These are phyloP conservation scores for Mustela lutreola DNA, from an alignment of 2,113 vertebrate species.

Conservation along the genomic window DNA sequence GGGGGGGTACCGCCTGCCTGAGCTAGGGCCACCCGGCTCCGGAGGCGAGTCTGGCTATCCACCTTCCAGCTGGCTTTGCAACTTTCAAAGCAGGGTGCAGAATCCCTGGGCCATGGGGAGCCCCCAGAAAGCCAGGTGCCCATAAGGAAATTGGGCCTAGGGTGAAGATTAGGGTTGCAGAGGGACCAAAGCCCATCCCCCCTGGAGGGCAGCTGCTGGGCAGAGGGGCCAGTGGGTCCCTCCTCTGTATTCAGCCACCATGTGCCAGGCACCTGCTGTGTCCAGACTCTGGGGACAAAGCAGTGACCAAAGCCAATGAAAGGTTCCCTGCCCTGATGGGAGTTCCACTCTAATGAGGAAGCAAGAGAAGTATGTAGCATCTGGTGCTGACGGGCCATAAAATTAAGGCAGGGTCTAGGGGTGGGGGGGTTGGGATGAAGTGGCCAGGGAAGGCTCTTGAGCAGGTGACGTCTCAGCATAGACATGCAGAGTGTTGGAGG, in stretches of 20 bases:
- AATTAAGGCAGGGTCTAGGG: not conserved
- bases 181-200: not conserved
- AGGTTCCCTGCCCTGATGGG: not conserved
- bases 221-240: not conserved
- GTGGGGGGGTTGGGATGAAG: not conserved
- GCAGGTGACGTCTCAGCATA: not conserved
- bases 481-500: not conserved
- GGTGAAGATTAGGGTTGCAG: accelerated
- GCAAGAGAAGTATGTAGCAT: too few relatives aligned
- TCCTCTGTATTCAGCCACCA: not conserved
- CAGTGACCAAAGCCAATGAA: not conserved
- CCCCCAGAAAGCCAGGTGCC: not conserved
- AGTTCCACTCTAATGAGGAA: not conserved
- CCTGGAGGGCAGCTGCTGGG: not conserved
- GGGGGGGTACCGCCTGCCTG: accelerated
- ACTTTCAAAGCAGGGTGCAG: too few relatives aligned
- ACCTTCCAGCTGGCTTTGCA: too few relatives aligned
- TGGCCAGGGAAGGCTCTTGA: not conserved
- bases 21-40: not conserved
- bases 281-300: not conserved
- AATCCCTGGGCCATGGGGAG: accelerated
- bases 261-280: accelerated
- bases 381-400: not conserved
- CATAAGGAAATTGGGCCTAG: not conserved
- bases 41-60: not conserved